Base-by-base conservation (phyloP, 2,888 invertebrate genomes). In the Brachylomia viminalis region DNA sequence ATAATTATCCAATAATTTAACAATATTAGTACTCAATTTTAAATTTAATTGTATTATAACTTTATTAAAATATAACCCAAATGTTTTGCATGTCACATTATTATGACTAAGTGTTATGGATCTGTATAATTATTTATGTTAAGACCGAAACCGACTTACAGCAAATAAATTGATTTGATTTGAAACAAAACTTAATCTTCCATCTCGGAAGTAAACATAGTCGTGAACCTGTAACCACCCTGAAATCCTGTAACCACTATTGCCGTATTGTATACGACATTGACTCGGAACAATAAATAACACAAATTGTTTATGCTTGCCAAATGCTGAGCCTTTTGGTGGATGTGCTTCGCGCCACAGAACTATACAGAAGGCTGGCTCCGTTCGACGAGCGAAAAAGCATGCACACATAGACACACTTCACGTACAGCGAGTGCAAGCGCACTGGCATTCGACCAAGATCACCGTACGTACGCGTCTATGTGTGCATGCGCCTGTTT, bases 291-390 rank as follows among this genome's bases (percentile, higher is more conserved):
- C 72, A 70, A 77, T 86, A 89, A 88, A 86, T 84, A 82, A 87
- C 79, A 80, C 71, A 83, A 81, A 89, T 85, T 83, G 87, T 88
- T 82, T 84, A 82, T 79, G 81, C 84, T 85, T 84, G 89, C 86
- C 85, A 87, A 89, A 89, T 86, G 82, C 83, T 88, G 83, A 87
- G 83, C 72, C 77, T 82, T 81, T 82, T 82, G 82, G 85, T 87
- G 81, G 87, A 86, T 86, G 84, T 85, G 87, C 84, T 80, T 70
- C 27, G 52, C 33, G 6, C 4, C 1, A 47, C 10, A 62, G 30
- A 42, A 13, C 27, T 56, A 0, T 13, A 38, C 30, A 72, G 61
- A 59, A 80, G 52, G 17, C 15, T 0, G 0, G 0, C 3, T 72
- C 17, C 5, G 47, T 47, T 23, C 17, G 10, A 45, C 3, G 27